phyloP scores from a whole-genome alignment of 2,888 invertebrate genomes.

The Pardosa pseudoannulata region DNA sequence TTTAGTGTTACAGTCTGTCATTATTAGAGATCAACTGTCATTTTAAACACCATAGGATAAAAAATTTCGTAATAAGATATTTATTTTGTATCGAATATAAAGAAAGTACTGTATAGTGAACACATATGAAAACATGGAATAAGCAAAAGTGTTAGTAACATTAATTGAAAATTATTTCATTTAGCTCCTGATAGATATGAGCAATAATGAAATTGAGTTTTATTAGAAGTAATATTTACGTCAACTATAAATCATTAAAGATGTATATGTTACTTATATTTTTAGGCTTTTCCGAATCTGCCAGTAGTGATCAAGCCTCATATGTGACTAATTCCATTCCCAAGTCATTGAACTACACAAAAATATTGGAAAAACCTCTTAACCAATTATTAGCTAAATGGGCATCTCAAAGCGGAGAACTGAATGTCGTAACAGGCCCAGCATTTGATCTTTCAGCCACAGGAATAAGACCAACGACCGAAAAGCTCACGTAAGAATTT shows the following conservation, averaged over 20 bases:
- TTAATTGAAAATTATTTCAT: too few relatives aligned
- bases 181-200: too few relatives aligned
- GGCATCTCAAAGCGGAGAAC: not conserved
- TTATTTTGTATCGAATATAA: too few relatives aligned
- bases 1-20: too few relatives aligned
- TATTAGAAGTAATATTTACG: not conserved
- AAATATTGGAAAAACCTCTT: constrained; percentile 19
- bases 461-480: constrained; percentile 26
- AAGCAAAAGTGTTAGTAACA: too few relatives aligned
- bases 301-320: constrained; percentile 13
- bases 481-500: constrained; percentile 31
- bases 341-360: constrained; percentile 35
- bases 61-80: too few relatives aligned
- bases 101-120: too few relatives aligned
- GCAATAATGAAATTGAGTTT: too few relatives aligned
- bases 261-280: too few relatives aligned
- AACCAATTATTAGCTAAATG: constrained; percentile 18
- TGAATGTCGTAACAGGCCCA: constrained; percentile 50
- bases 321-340: constrained; percentile 50
- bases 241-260: not conserved
- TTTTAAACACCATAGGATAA: too few relatives aligned
- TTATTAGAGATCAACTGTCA: too few relatives aligned
- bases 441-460: constrained; percentile 36
- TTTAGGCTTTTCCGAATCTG: constrained; percentile 19
- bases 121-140: too few relatives aligned